Evolutionary conservation across 2,113 vertebrate genomes (phyloP).

Genomic region (Psittacara wagleri): DNA sequence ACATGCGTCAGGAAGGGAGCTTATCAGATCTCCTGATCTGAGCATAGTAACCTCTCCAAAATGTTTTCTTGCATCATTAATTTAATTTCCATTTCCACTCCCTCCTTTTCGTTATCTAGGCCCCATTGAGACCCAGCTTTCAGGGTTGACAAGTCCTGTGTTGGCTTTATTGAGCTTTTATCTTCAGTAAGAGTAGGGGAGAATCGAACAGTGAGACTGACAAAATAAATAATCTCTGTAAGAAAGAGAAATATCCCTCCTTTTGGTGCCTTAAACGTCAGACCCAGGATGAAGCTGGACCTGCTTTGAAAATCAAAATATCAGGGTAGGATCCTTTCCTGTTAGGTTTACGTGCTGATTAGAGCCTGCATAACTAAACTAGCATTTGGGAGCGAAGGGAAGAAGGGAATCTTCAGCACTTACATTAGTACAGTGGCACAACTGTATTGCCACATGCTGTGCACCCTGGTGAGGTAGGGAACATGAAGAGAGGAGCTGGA

Average conservation of each 20-base stretch:
- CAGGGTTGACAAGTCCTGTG: background rate
- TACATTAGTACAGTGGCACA: background rate
- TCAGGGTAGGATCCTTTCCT: background rate
- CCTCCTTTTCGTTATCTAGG: background rate
- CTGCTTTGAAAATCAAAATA: background rate
- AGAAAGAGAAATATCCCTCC: background rate
- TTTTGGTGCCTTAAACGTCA: background rate
- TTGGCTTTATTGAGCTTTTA: background rate
- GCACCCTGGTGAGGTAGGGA: background rate
- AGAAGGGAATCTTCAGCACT: background rate
- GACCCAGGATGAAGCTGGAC: background rate
- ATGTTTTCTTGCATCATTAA: background rate
- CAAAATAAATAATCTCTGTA: background rate
- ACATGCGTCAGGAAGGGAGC: background rate
- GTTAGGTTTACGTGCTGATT: background rate
- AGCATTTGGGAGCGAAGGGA: background rate
- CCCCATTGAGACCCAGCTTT: background rate
- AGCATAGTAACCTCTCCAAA: background rate
- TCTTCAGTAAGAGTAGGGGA: background rate
- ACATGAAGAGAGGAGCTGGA: background rate
- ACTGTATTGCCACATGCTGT: fast-evolving
- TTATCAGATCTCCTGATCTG: background rate
- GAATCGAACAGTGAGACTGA: background rate
- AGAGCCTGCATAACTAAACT: background rate
- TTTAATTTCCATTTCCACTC: background rate